phyloP scores from a whole-genome alignment of 2,113 vertebrate genomes.

The Protomyctophum bolini region DNA sequence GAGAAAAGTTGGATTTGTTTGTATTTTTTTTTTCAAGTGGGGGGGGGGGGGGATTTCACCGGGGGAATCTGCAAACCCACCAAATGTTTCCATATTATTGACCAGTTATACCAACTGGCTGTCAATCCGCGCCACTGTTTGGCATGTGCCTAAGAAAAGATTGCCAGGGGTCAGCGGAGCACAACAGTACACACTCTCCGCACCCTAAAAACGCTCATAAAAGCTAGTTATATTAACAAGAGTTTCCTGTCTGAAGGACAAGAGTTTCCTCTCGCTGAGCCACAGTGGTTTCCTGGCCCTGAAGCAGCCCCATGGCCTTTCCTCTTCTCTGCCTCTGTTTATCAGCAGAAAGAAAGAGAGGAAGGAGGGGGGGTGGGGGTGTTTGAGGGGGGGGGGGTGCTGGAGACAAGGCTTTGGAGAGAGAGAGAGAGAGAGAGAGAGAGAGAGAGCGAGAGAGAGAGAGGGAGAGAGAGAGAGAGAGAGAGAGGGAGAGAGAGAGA shows the following conservation, averaged over 20 bases:
- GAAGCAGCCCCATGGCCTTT: conserved; percentile 10
- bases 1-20: too few species aligned
- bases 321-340: conserved; percentile 20
- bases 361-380: too few species aligned
- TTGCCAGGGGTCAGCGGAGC: conserved; percentile 11
- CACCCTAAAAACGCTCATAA: conserved; percentile 41
- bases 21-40: background rate
- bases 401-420: background rate
- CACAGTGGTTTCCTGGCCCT: conserved; percentile 46
- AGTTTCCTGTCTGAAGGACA: conserved; percentile 44
- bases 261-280: conserved; percentile 20
- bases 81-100: background rate
- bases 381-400: too few species aligned
- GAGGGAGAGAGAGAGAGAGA: background rate
- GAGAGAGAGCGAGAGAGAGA: background rate
- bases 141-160: background rate
- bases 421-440: conserved; percentile 14
- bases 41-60: background rate
- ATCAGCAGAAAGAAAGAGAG: background rate
- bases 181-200: conserved; percentile 25
- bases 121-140: background rate
- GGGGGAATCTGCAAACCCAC: background rate
- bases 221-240: conserved; percentile 41
- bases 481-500: background rate
- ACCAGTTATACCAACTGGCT: background rate